Conservation (phyloP, 2,888 invertebrate genomes). For the Megaustenia siamemsis region DNA sequence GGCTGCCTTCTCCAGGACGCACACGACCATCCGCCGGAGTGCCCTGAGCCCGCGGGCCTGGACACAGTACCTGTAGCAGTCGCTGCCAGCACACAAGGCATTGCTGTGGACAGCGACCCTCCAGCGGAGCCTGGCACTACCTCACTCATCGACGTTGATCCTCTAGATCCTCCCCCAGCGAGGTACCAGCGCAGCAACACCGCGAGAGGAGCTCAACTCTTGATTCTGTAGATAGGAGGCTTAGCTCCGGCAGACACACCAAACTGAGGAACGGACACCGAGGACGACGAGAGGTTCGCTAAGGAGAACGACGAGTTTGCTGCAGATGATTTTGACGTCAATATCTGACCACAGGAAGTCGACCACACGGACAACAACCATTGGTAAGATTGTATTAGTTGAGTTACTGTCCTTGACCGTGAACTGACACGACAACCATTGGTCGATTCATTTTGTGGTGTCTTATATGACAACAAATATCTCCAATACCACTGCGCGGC, state of each 20-base stretch:
- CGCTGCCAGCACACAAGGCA: too few species aligned
- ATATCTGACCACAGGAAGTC: not conserved
- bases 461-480: too few species aligned
- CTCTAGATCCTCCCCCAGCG: not conserved
- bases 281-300: not conserved
- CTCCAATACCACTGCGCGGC: too few species aligned
- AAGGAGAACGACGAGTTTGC: constrained; percentile 18
- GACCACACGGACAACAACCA: not conserved
- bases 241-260: not conserved
- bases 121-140: not conserved
- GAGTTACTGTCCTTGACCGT: too few species aligned
- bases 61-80: too few species aligned
- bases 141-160: not conserved
- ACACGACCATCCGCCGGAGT: not conserved
- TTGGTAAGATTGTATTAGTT: not conserved
- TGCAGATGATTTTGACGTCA: not conserved
- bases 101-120: not conserved
- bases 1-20: not conserved
- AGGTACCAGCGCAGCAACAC: not conserved
- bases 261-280: not conserved
- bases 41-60: too few species aligned
- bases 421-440: too few species aligned
- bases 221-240: not conserved
- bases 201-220: not conserved
- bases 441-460: too few species aligned